Base-by-base conservation (phyloP, 1,140 invertebrate species). In the Drosophila serrata region DNA sequence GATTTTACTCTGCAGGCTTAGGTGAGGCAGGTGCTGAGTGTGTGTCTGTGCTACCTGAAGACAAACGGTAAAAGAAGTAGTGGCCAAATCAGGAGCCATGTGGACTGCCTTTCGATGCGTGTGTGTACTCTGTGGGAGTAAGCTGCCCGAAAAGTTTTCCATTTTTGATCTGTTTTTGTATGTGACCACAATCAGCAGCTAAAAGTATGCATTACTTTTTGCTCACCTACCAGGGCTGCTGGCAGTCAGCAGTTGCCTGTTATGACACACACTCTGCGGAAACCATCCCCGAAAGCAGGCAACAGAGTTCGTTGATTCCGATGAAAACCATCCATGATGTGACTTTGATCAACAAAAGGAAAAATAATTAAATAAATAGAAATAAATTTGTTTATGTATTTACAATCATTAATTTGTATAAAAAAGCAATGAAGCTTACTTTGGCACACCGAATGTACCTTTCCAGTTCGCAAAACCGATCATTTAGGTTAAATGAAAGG, bases 71-170 rank as follows among this genome's bases (percentile, higher is more conserved):
- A 72, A 58, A 87, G 72, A 85, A 79, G 81, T 43, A 86, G 82
- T 78, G 78, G 46, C 62, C 77, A 70, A 86, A 85, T 85, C 73
- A 78, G 65, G 61, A 70, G 62, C 65, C 67, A 75, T 62, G 27
- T 62, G 63, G 64, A 82, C 46, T 29, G 45, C 65, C 58, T 35
- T 43, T 29, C 31, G 22, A 22, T 46, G 15, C 39, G 7, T 27
- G 13, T 27, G 19, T 45, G 51, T 9, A 24, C 24, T 19, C 17
- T 12, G 15, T 6, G 39, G 24, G 46, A 67, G 68, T 56, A 37
- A n/a, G 64, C 61, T 55, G 61, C 43, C 48, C 33, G n/a, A 49
- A 85, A 81, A 86, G 43, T 86, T 82, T 79, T 56, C 53, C 45
- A 60, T 84, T 84, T 79, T 53, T 45, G n/a, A 55, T 70, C 29